Evolutionary conservation across 2,797 vertebrate genomes (phyloP), one percentile per base, ranked within the genome.

Genomic region (Glossophaga mutica): DNA sequence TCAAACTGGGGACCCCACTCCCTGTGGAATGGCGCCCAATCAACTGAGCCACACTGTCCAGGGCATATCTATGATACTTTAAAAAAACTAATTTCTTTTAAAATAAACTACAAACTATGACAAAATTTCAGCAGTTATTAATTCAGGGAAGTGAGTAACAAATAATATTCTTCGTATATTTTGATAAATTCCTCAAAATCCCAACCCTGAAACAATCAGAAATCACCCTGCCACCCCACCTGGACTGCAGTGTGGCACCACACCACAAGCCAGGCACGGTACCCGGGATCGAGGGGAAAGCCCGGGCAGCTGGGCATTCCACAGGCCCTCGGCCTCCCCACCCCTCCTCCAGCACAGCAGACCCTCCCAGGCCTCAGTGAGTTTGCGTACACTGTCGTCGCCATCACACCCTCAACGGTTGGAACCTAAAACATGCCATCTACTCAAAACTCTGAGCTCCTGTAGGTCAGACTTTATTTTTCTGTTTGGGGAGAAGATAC

Each of bases 81-180:
- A 0, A 1, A 59, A 59, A 50, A 62, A 6, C 57, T 70, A 48
- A 57, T 32, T 76, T 57, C 4, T 65, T 76, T 83, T 76, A 68
- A 94, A 91, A 65, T 70, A 85, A 73, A 90, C 71, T 46, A 76
- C 32, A 78, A 77, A 87, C 74, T 82, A 79, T n/a, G 32, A 82
- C 5, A 74, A 48, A 50, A 62, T 91, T 67, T 68, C 55, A 85
- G n/a, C 14, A 94, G 42, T 70, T 89, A 92, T 44, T 84, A 73
- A 50, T 85, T 79, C 73, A 89, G 14, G 12, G 26, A 76, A 24
- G 6, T 62, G 19, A 91, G 44, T 89, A 77, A 84, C 37, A 67
- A 67, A 19, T 46, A 70, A 57, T 77, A 71, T 71, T 77, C 57
- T 44, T 65, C 29, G 2, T 48, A 18, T 39, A 37, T 74, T 92